Evolutionary conservation across 2,888 invertebrate species (phyloP), one percentile per base, ranked within the genome.

Genomic region (Brenthis hecate): DNA sequence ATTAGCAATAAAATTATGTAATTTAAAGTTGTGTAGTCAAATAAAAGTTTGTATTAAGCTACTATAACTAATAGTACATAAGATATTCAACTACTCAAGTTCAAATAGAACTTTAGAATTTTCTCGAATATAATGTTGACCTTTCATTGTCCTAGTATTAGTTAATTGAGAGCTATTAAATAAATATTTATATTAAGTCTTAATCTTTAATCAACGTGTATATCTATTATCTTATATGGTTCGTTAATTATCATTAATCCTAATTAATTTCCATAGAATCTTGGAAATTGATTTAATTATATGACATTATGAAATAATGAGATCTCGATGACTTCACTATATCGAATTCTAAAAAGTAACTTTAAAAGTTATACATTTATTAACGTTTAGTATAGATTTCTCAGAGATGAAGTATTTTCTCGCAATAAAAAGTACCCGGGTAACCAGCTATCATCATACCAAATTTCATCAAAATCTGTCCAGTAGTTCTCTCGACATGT

Each of bases 151-250:
- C 13, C 13, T 61, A 48, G 47, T 53, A 13, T 65, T 67, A 65
- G 57, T 62, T 68, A 54, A 68, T 61, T 66, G 71, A 68, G 70
- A 66, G 71, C 71, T 71, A 71, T 71, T 71, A 71, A 66, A 58
- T 71, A 63, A 57, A 62, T 71, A 68, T 58, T 63, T 65, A 68
- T 50, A 65, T 23, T 68, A 68, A 63, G 65, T 43, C 54, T 28
- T 62, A 71, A 57, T 48, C 54, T 36, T 56, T 55, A 51, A 55
- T 55, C 47, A 54, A 53, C 32, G 32, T 55, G 58, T 66, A 60
- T 60, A 58, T 19, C 23, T 63, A 23, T 56, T 53, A 51, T 53
- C 23, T 54, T 43, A 19, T 60, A 60, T 48, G 16, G 36, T 32
- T 54, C n/a, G 36, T 43, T 62, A 43, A 53, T 62, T 4, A 13